Percentiles rank a stretch among this genome's conserved stretches.
phyloP scores from a whole-genome alignment of 2,113 vertebrate species.

The Myocastor coypus region DNA sequence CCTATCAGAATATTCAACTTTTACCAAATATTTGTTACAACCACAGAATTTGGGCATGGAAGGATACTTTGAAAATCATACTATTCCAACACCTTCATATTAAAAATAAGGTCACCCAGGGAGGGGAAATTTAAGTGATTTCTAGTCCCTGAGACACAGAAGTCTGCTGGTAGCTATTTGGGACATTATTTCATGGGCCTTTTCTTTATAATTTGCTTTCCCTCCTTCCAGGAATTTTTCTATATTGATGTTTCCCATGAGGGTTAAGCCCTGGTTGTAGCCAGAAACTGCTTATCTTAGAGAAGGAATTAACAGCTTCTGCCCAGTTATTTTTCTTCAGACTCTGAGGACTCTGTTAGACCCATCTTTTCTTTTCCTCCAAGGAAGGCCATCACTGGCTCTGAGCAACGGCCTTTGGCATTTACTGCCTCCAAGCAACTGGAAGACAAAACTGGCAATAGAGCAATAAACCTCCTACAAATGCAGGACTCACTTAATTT shows the following conservation, averaged over 20 bases:
- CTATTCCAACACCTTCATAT: background rate
- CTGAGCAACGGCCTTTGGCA: background rate
- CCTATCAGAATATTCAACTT: background rate
- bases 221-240: constrained; percentile 42
- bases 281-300: background rate
- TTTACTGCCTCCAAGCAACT: background rate
- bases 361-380: background rate
- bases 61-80: background rate
- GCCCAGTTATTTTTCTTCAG: background rate
- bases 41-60: background rate
- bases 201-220: constrained; percentile 5
- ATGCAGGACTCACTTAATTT: constrained; percentile 22
- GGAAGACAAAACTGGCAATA: background rate
- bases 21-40: constrained; percentile 16
- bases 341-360: background rate
- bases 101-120: constrained; percentile 25
- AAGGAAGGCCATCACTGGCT: background rate
- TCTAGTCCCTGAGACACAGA: background rate
- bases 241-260: background rate
- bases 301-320: background rate
- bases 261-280: background rate
- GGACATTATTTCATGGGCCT: background rate
- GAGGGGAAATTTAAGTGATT: constrained; percentile 3
- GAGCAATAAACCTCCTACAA: background rate
- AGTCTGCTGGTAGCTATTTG: background rate